A percentile compares a stretch with the other conserved stretches of the same genome.
Evolutionary conservation across 2,113 vertebrate species (phyloP).

Genomic region (Arenaria interpres): DNA sequence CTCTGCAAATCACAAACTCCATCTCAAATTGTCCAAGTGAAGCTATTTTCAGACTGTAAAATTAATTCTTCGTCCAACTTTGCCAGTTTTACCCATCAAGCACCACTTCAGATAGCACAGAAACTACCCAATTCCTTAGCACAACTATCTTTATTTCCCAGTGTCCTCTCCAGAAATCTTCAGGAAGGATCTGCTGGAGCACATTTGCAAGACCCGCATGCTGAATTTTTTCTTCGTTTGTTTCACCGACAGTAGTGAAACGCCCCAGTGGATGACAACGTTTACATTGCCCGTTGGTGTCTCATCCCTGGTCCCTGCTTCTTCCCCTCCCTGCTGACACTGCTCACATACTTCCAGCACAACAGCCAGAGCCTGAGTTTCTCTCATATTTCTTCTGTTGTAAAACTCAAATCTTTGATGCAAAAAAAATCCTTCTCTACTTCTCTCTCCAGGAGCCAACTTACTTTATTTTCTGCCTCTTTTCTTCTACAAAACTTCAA

Average conservation of each 20-base stretch:
- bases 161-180: not conserved
- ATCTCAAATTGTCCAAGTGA: not conserved
- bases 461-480: not conserved
- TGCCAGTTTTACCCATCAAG: not conserved
- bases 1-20: not conserved
- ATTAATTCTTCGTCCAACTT: not conserved
- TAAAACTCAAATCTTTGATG: not conserved
- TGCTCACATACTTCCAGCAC: not conserved
- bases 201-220: not conserved
- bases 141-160: not conserved
- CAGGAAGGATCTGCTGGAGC: not conserved
- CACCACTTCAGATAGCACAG: not conserved
- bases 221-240: fast-evolving
- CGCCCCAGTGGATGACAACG: fast-evolving
- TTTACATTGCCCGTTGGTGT: fast-evolving
- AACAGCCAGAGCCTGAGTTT: not conserved
- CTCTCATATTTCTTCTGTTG: not conserved
- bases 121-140: not conserved
- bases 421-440: not conserved
- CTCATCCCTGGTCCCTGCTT: not conserved
- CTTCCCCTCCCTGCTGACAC: not conserved
- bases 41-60: not conserved
- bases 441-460: not conserved
- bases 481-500: not conserved
- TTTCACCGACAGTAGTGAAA: not conserved